A percentile compares a stretch with the other conserved stretches of the same genome.
These are phyloP conservation scores for Ceratina japonica DNA, from an alignment of 1,140 invertebrate species.

Conservation along the genomic window DNA sequence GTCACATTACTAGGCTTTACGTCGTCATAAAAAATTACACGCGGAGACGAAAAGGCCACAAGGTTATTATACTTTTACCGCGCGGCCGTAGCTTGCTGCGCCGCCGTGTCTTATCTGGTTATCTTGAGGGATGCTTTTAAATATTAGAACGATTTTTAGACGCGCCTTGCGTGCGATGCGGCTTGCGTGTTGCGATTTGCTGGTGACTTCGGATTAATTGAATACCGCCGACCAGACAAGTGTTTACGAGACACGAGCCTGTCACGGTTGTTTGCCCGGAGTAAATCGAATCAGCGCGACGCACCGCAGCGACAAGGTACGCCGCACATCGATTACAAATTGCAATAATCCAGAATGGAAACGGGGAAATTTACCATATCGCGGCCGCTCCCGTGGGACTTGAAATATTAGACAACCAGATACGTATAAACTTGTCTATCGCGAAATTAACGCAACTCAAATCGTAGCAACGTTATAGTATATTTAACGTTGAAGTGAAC, in stretches of 20 bases:
- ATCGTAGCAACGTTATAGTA: too few species aligned
- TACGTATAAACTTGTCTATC: too few species aligned
- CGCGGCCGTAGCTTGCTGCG: conserved; percentile 24
- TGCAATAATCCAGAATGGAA: conserved; percentile 13
- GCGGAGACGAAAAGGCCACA: not conserved
- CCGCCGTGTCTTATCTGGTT: conserved; percentile 55
- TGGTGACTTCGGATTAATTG: conserved; percentile 3
- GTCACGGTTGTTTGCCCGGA: conserved; percentile 20
- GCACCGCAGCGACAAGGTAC: not conserved
- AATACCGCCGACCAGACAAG: conserved; percentile 34
- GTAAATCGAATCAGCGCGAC: conserved; percentile 32
- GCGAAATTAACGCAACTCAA: too few species aligned
- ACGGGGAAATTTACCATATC: conserved; percentile 27
- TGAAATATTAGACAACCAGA: too few species aligned
- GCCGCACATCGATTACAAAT: conserved; percentile 23
- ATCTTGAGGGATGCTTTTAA: conserved; percentile 50
- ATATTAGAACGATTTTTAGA: conserved; percentile 36
- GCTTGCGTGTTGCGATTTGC: not conserved
- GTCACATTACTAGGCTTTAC: too few species aligned
- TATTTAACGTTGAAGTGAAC: too few species aligned
- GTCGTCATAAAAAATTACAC: too few species aligned
- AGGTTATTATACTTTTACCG: conserved; percentile 26
- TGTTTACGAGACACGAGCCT: conserved; percentile 32
- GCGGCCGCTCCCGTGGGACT: not conserved
- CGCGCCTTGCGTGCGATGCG: too few species aligned